phyloP scores from a whole-genome alignment of 1,140 invertebrate genomes.

The Drosophila quadrilineata region DNA sequence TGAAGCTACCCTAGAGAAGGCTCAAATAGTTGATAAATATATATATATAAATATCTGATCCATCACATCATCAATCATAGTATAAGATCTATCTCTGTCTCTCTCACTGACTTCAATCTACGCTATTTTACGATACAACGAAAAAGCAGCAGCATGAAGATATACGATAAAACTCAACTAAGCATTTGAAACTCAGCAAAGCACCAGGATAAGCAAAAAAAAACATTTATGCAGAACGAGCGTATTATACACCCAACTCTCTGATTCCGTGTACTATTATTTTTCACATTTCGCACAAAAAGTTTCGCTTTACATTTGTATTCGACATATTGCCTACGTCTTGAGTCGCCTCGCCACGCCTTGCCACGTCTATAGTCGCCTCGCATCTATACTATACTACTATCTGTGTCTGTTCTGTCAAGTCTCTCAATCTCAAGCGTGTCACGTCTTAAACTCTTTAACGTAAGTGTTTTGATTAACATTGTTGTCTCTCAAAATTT shows the following conservation, averaged over 20 bases:
- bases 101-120: constrained; percentile 17
- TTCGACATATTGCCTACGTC: constrained; percentile 15
- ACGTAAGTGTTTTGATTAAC: constrained; percentile 32
- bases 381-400: too few species aligned
- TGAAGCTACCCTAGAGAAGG: constrained; percentile 23
- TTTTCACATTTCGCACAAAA: neutral
- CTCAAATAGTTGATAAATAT: constrained; percentile 26
- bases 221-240: too few species aligned
- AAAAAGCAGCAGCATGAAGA: too few species aligned
- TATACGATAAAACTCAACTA: constrained; percentile 26
- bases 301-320: constrained; percentile 22
- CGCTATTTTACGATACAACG: constrained; percentile 43
- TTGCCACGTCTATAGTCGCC: constrained; percentile 10
- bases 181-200: constrained; percentile 18
- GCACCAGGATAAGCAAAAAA: neutral
- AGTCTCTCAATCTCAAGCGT: constrained; percentile 23
- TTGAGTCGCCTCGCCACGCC: constrained; percentile 17
- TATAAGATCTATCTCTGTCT: constrained; percentile 29
- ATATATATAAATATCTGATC: constrained; percentile 9
- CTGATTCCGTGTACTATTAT: too few species aligned
- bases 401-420: constrained; percentile 34
- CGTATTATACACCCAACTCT: too few species aligned
- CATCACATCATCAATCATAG: constrained; percentile 41
- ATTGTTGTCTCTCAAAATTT: neutral
- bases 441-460: constrained; percentile 25